Conservation (phyloP, 2,888 invertebrate species). For the Gortyna flavago region DNA sequence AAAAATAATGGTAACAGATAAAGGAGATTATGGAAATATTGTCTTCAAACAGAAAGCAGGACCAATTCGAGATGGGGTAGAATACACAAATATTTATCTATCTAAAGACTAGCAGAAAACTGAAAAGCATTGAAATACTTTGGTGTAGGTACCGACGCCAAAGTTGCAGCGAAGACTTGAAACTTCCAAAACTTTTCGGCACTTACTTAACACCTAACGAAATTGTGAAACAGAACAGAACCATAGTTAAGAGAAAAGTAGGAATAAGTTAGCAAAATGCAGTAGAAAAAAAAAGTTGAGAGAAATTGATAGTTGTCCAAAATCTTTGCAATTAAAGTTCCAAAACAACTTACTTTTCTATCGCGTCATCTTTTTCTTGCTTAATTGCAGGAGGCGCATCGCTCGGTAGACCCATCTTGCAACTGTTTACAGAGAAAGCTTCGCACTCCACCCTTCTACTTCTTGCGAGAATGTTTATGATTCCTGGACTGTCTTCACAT, state of each 20-base stretch:
- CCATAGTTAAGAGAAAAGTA: neutral
- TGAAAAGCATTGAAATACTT: neutral
- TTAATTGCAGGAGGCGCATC: neutral
- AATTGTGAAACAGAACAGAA: neutral
- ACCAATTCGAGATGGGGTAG: neutral
- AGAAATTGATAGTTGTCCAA: neutral
- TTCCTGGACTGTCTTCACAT: neutral
- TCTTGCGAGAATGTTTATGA: neutral
- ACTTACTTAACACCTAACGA: neutral
- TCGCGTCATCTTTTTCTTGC: neutral
- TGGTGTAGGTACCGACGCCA: no score
- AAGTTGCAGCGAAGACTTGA: neutral
- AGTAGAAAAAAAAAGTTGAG: neutral
- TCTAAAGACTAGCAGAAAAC: neutral
- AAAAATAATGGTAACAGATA: neutral
- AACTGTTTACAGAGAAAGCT: neutral
- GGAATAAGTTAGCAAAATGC: neutral
- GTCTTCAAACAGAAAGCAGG: neutral
- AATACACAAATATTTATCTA: neutral
- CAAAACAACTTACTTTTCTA: constrained; percentile 22
- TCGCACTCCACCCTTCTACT: neutral
- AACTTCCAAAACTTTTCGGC: neutral
- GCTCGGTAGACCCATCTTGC: constrained; percentile 1
- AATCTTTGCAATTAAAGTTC: neutral
- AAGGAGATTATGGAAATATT: no score